Base-by-base conservation (phyloP, 2,797 vertebrate species). In the Chromobotia macracanthus region DNA sequence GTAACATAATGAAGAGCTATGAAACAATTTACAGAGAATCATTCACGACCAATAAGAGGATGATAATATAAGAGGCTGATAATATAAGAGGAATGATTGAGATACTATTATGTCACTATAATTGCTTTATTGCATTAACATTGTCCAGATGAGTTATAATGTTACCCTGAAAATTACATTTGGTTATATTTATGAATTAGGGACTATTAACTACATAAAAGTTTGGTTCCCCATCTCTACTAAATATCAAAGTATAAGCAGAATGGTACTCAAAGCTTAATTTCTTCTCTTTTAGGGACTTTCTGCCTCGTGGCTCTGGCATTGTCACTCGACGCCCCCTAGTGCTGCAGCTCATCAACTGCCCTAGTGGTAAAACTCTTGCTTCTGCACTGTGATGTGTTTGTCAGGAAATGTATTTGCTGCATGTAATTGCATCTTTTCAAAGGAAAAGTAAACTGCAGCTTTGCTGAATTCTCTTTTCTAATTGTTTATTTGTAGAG, bases 221-320 rank as follows among this genome's bases (percentile, higher is more conserved):
- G n/a, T n/a, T n/a, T n/a, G n/a, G n/a, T n/a, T n/a, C n/a, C n/a
- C n/a, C n/a, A n/a, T n/a, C n/a, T n/a, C n/a, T 4, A 28, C 4
- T 1, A n/a, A n/a, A n/a, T n/a, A 28, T 28, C 2, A 28, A 28
- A 4, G 28, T 28, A 4, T 28, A 11, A 28, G 74, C 51, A 46
- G 51, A 2, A 69, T 18, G 44, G n/a, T n/a, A n/a, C n/a, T 4
- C 75, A 38, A 38, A 5, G 12, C 16, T 12, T 19, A 18, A 31
- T 60, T 44, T 67, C 9, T 74, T 89, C 72, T 19, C 0, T 90
- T 89, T 50, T 85, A 95, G 95, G 86, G 95, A 96, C 85, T 96
- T 96, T 89, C 90, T 96, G 84, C 95, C 95, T 58, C 93, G 95
- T 82, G 95, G 95, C 83, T 96, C 95, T 87, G 95, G 95, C 69